Percentiles rank a stretch among this genome's conserved stretches.
phyloP scores from a whole-genome alignment of 1,140 invertebrate species.

The Drosophila equinoxialis region DNA sequence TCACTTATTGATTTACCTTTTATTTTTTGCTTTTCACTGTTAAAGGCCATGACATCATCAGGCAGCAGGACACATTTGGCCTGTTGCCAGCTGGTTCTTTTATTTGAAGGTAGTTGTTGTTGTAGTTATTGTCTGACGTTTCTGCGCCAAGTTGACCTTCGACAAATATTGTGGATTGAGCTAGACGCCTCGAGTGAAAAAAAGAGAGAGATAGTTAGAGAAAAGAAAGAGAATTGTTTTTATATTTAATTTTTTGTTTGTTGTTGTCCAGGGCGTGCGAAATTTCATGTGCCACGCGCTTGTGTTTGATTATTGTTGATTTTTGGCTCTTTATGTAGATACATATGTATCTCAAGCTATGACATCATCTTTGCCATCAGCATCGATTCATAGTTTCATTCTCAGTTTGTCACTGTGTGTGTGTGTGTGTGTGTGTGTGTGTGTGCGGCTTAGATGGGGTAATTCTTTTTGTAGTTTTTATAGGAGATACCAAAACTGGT shows the following conservation, averaged over 20 bases:
- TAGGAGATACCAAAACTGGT: conserved; percentile 57
- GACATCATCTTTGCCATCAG: conserved; percentile 62
- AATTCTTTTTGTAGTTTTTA: conserved; percentile 33
- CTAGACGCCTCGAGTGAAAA: conserved; percentile 29
- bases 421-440: conserved; percentile 20
- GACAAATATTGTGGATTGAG: conserved; percentile 38
- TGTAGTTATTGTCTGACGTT: conserved; percentile 18
- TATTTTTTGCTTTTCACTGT: background rate
- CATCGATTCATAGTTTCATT: conserved; percentile 49
- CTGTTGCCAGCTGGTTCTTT: conserved; percentile 45
- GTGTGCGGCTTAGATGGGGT: conserved; percentile 28
- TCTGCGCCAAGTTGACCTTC: conserved; percentile 51
- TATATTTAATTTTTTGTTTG: background rate
- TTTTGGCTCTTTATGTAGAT: conserved; percentile 18
- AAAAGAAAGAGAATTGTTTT: background rate
- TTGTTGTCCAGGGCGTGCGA: conserved; percentile 40
- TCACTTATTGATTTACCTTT: conserved; percentile 50
- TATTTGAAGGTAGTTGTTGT: background rate
- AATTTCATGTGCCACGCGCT: conserved; percentile 42
- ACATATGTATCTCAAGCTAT: conserved; percentile 46
- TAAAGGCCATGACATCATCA: conserved; percentile 37
- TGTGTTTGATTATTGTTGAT: background rate
- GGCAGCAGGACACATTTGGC: conserved; percentile 51
- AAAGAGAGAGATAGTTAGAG: too few species aligned
- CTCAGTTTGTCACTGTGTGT: background rate